phyloP scores from a whole-genome alignment of 2,797 vertebrate genomes.

The Protonibea diacanthus region DNA sequence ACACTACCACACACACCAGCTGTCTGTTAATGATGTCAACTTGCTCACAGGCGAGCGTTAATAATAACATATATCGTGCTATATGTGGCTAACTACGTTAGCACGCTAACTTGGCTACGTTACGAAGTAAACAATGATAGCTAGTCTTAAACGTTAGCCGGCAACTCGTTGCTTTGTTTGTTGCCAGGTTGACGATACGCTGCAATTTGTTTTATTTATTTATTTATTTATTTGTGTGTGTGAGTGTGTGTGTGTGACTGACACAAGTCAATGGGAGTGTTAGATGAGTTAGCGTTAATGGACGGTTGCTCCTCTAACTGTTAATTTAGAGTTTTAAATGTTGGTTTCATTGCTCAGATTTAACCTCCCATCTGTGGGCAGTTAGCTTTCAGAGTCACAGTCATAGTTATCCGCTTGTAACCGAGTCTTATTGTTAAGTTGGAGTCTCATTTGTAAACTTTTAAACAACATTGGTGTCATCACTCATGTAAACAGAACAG shows the following conservation, averaged over 20 bases:
- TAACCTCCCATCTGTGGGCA: neutral
- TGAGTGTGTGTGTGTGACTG: neutral
- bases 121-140: conserved; percentile 68
- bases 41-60: too few species aligned
- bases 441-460: neutral
- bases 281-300: conserved; percentile 14
- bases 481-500: neutral
- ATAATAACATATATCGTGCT: neutral
- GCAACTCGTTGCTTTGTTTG: neutral
- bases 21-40: neutral
- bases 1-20: fast-evolving
- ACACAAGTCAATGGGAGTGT: conserved; percentile 2
- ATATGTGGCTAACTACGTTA: conserved; percentile 42
- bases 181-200: conserved; percentile 4
- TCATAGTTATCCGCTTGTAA: neutral
- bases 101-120: conserved; percentile 61
- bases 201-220: neutral
- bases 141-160: neutral
- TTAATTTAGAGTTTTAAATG: neutral
- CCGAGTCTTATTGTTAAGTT: neutral
- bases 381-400: neutral
- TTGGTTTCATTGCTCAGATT: neutral
- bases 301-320: conserved; percentile 5
- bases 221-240: too few species aligned
- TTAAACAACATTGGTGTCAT: neutral